phyloP scores from a whole-genome alignment of 1,140 invertebrate species.

The Psilanteris sp. region DNA sequence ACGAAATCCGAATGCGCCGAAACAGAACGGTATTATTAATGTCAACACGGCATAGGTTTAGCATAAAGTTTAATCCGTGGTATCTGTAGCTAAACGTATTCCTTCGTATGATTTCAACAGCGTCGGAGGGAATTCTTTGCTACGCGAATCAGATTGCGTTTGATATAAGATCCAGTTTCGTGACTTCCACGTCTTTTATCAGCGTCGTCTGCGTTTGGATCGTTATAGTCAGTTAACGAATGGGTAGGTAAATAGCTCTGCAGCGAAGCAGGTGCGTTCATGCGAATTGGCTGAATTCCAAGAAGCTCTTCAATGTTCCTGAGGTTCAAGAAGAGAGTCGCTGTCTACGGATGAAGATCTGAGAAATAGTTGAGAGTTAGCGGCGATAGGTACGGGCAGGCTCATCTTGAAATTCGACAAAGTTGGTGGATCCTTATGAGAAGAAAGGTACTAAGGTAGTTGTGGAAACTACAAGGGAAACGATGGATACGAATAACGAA shows the following conservation, averaged over 20 bases:
- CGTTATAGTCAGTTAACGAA: constrained; percentile 66
- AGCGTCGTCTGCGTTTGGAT: constrained; percentile 65
- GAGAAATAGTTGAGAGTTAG: constrained; percentile 76
- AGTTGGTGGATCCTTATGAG: constrained; percentile 53
- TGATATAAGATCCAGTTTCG: constrained; percentile 54
- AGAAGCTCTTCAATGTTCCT: constrained; percentile 63
- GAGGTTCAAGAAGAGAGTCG: constrained; percentile 59
- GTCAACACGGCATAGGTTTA: constrained; percentile 38
- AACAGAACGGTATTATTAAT: constrained; percentile 37
- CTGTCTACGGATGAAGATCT: constrained; percentile 71
- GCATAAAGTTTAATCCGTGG: constrained; percentile 28
- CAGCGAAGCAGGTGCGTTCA: constrained; percentile 62
- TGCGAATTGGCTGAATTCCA: constrained; percentile 71
- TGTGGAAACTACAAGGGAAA: constrained; percentile 53
- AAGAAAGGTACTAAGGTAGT: constrained; percentile 54
- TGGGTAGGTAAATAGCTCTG: constrained; percentile 68
- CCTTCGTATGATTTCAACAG: constrained; percentile 17
- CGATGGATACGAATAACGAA: constrained; percentile 49
- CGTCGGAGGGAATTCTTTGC: constrained; percentile 35
- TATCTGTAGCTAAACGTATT: constrained; percentile 24
- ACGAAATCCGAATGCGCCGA: constrained; percentile 8
- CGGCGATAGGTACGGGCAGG: constrained; percentile 59
- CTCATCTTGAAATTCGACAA: constrained; percentile 58
- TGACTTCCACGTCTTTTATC: constrained; percentile 58
- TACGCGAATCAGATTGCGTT: constrained; percentile 36